Evolutionary conservation across 1,140 invertebrate species (phyloP).

Genomic region (Pemphigus obesinymphae): DNA sequence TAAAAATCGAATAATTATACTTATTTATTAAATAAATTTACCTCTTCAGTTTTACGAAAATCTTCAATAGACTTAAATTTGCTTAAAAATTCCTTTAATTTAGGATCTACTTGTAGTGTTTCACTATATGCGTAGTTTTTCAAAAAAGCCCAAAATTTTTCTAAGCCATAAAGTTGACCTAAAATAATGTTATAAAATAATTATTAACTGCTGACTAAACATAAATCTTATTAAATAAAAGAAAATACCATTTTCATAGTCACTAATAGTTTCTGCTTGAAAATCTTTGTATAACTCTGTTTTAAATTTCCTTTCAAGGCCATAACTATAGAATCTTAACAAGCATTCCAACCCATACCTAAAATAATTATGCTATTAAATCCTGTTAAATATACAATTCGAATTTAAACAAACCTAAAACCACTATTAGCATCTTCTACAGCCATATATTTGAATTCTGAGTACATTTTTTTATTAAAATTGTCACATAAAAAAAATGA

Average conservation of each 20-base stretch:
- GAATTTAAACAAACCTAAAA: conserved; percentile 72
- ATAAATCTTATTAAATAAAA: conserved; percentile 38
- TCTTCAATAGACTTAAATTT: conserved; percentile 94
- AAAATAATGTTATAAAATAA: conserved; percentile 47
- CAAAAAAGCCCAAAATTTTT: conserved; percentile 98
- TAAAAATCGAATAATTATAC: not conserved
- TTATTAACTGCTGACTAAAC: too few relatives aligned
- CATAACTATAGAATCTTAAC: conserved; percentile 92
- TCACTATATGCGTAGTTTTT: conserved; percentile 84
- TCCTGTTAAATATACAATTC: too few relatives aligned
- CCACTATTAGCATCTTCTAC: conserved; percentile 87
- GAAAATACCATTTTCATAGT: conserved; percentile 77
- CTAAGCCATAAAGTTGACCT: conserved; percentile 95
- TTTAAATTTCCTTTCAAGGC: conserved; percentile 90
- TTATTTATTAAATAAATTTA: conserved; percentile 44
- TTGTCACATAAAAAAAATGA: conserved; percentile 98
- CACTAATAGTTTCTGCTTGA: conserved; percentile 85
- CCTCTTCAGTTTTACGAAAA: conserved; percentile 72
- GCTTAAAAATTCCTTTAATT: conserved; percentile 71
- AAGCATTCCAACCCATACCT: conserved; percentile 91
- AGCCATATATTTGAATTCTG: conserved; percentile 86
- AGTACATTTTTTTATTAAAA: conserved; percentile 98
- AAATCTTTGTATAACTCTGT: conserved; percentile 92
- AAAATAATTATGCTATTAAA: conserved; percentile 45
- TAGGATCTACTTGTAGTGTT: conserved; percentile 73